Conservation (phyloP, 2,888 invertebrate species). For the Drosophila imparisetae region DNA sequence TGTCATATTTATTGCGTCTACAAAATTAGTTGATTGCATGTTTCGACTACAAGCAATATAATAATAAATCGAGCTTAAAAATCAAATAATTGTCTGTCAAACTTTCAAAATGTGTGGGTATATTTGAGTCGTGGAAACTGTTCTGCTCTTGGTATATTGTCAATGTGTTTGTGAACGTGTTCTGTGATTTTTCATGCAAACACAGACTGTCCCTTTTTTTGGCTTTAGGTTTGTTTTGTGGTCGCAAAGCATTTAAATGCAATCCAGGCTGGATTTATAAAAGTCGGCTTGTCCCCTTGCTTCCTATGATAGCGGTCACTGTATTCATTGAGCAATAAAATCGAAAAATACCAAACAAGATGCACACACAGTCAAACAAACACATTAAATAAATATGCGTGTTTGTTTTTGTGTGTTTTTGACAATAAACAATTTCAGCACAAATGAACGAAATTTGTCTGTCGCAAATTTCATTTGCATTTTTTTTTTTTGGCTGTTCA, state of each 20-base stretch:
- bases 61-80: not conserved
- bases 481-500: slow-evolving; percentile 21
- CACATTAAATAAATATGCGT: slow-evolving; percentile 7
- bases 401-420: slow-evolving; percentile 25
- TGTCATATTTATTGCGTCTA: not conserved
- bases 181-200: slow-evolving; percentile 69
- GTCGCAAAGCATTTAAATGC: slow-evolving; percentile 75
- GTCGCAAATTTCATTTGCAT: slow-evolving; percentile 47
- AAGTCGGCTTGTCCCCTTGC: not conserved
- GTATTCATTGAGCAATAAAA: slow-evolving; percentile 73
- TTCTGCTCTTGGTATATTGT: not conserved
- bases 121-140: slow-evolving; percentile 8
- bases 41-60: not conserved
- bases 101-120: slow-evolving; percentile 5
- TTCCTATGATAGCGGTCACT: slow-evolving; percentile 1
- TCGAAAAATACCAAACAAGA: slow-evolving; percentile 57
- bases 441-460: slow-evolving; percentile 46
- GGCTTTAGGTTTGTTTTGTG: slow-evolving; percentile 65
- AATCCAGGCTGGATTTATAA: slow-evolving; percentile 52
- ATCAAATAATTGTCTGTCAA: not conserved
- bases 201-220: slow-evolving; percentile 63
- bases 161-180: not conserved
- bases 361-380: slow-evolving; percentile 17
- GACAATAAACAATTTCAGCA: slow-evolving; percentile 42
- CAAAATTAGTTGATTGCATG: not conserved